A percentile compares a stretch with the other conserved stretches of the same genome.
phyloP scores from a whole-genome alignment of 2,888 invertebrate genomes.

The Lasioglossum pauxillum region DNA sequence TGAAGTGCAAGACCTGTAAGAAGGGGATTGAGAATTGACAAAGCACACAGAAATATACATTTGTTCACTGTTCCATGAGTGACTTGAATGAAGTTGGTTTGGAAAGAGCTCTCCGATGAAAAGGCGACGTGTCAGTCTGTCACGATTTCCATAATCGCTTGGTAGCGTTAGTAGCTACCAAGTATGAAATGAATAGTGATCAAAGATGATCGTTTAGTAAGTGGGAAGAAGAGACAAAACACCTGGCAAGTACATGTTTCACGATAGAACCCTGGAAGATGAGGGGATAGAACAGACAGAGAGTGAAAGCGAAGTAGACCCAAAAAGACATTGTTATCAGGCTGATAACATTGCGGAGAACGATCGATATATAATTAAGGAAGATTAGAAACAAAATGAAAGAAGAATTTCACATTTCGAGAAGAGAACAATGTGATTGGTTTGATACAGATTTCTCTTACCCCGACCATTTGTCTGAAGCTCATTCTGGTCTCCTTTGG shows the following conservation, averaged over 20 bases:
- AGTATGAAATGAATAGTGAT: constrained; percentile 15
- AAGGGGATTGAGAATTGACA: background rate
- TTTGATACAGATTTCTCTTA: constrained; percentile 77
- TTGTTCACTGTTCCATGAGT: constrained; percentile 61
- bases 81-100: constrained; percentile 41
- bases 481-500: constrained; percentile 77
- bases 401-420: background rate
- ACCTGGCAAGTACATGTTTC: background rate
- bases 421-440: constrained; percentile 26
- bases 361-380: constrained; percentile 12
- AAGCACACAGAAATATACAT: background rate
- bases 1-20: background rate
- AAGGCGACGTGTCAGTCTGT: constrained; percentile 42
- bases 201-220: background rate
- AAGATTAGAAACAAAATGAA: constrained; percentile 13
- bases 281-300: constrained; percentile 15
- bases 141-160: constrained; percentile 11
- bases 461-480: constrained; percentile 80
- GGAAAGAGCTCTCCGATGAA: constrained; percentile 11
- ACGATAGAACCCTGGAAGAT: background rate
- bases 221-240: background rate
- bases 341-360: constrained; percentile 7
- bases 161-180: constrained; percentile 14
- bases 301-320: constrained; percentile 27
- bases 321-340: constrained; percentile 45